Conservation (phyloP, 1,140 invertebrate genomes). For the Drosophila sulfurigaster region DNA sequence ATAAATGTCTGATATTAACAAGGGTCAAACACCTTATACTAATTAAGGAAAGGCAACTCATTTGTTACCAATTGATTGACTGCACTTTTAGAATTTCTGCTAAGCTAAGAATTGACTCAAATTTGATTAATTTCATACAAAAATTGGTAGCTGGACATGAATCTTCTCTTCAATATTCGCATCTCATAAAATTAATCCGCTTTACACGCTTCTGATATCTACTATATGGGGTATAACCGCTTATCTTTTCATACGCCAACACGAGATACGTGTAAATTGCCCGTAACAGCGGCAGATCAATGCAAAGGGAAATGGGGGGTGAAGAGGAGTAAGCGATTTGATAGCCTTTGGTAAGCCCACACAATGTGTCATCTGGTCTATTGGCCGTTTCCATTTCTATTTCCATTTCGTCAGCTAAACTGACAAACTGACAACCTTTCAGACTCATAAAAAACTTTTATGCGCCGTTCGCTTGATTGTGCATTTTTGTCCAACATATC, state of each 20-base stretch:
- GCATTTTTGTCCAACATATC: slow-evolving; percentile 41
- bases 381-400: slow-evolving; percentile 42
- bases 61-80: too few species aligned
- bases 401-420: slow-evolving; percentile 29
- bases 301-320: too few species aligned
- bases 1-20: too few species aligned
- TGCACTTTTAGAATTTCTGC: too few species aligned
- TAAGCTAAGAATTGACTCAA: too few species aligned
- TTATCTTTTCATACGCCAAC: slow-evolving; percentile 20
- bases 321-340: slow-evolving; percentile 11
- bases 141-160: background rate
- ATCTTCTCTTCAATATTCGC: background rate
- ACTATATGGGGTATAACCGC: slow-evolving; percentile 16
- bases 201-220: slow-evolving; percentile 11
- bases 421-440: slow-evolving; percentile 29
- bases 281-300: background rate
- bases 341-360: slow-evolving; percentile 22
- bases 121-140: too few species aligned
- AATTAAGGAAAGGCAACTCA: too few species aligned
- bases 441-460: slow-evolving; percentile 57
- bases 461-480: slow-evolving; percentile 26
- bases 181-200: slow-evolving; percentile 13
- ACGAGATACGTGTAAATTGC: slow-evolving; percentile 45
- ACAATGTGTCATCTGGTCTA: slow-evolving; percentile 55
- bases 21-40: too few species aligned